These are phyloP conservation scores for Drosophila serrata DNA, from an alignment of 1,140 invertebrate genomes.

Conservation along the genomic window DNA sequence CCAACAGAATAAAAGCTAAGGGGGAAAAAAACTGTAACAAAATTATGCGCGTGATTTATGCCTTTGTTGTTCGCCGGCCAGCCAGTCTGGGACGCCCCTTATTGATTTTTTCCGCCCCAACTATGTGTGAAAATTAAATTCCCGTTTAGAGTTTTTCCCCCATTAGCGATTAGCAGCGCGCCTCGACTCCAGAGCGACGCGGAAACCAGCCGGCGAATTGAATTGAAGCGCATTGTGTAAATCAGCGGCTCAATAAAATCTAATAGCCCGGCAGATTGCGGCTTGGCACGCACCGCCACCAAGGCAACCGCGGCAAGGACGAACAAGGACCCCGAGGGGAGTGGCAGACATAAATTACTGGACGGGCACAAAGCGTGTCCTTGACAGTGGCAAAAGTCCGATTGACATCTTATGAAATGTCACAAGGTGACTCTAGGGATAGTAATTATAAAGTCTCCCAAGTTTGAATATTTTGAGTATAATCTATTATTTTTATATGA, in stretches of 20 bases:
- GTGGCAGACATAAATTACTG: constrained; percentile 65
- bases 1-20: constrained; percentile 50
- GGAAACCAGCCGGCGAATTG: constrained; percentile 52
- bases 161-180: constrained; percentile 51
- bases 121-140: constrained; percentile 81
- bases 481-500: too few species aligned
- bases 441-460: not conserved
- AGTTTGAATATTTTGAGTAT: not conserved
- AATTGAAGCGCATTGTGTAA: constrained; percentile 79
- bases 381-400: constrained; percentile 57
- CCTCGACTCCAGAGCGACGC: not conserved
- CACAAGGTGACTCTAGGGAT: constrained; percentile 17
- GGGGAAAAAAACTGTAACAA: constrained; percentile 42
- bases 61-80: constrained; percentile 46
- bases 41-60: constrained; percentile 76
- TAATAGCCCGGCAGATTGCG: constrained; percentile 78
- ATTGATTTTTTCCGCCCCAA: constrained; percentile 63
- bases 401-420: constrained; percentile 38
- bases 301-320: constrained; percentile 31
- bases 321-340: not conserved
- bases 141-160: constrained; percentile 55
- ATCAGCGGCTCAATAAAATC: constrained; percentile 83
- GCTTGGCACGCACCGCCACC: constrained; percentile 64
- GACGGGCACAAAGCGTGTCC: constrained; percentile 52
- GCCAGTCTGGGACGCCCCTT: constrained; percentile 21